Percentiles rank a stretch among this genome's conserved stretches.
Conservation (phyloP, 1,140 invertebrate genomes). For the Scaptomyza montana region DNA sequence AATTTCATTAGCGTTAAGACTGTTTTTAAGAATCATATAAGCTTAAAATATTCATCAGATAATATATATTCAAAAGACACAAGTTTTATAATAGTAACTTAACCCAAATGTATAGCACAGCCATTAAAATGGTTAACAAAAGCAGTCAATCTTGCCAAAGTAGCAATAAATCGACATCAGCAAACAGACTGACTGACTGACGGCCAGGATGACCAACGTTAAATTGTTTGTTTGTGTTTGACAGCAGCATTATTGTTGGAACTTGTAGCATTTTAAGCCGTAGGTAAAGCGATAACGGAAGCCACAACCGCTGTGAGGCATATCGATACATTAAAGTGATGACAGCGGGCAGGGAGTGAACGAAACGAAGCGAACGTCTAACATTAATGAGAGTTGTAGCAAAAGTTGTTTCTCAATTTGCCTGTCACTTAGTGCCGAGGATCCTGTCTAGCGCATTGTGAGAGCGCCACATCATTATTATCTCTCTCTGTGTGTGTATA, state of each 20-base stretch:
- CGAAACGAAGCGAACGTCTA: constrained; percentile 12
- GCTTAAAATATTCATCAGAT: too few species aligned
- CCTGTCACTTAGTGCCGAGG: constrained; percentile 38
- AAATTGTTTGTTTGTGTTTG: constrained; percentile 20
- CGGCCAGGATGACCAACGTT: constrained; percentile 25
- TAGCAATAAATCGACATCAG: constrained; percentile 31
- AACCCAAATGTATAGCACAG: too few species aligned
- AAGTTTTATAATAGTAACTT: too few species aligned
- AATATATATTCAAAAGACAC: too few species aligned
- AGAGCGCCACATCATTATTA: not conserved
- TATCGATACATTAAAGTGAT: constrained; percentile 34
- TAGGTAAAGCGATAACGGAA: not conserved
- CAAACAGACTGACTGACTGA: constrained; percentile 4
- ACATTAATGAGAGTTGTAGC: constrained; percentile 71
- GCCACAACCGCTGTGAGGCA: constrained; percentile 35
- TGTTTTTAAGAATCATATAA: too few species aligned
- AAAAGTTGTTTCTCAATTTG: constrained; percentile 53
- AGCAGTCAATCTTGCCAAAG: not conserved
- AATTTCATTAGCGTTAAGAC: too few species aligned
- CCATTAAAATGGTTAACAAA: constrained; percentile 29
- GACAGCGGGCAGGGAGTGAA: not conserved
- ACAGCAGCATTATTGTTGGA: constrained; percentile 44
- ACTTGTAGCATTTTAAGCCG: constrained; percentile 1
- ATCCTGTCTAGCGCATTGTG: constrained; percentile 25
- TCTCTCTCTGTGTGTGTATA: constrained; percentile 3